These are phyloP conservation scores for Rhinichthys klamathensis DNA, from an alignment of 2,113 vertebrate species.

Conservation along the genomic window DNA sequence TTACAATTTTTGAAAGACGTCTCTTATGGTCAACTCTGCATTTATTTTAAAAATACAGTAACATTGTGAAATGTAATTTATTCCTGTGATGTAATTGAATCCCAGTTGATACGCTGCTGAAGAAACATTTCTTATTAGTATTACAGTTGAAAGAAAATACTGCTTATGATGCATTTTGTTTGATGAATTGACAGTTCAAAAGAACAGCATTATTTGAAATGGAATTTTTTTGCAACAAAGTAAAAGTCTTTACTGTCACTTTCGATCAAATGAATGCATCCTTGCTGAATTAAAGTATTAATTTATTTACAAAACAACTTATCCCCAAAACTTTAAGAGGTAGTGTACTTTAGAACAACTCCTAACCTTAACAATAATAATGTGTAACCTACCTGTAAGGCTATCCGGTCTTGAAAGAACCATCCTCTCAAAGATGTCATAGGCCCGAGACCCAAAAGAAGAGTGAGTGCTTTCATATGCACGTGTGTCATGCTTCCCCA, in stretches of 20 bases:
- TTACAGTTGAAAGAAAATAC: background rate
- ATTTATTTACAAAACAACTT: background rate
- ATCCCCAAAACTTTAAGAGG: background rate
- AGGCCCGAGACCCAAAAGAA: constrained; percentile 84
- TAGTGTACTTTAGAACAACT: background rate
- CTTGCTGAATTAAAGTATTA: background rate
- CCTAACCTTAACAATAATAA: background rate
- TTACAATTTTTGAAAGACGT: background rate
- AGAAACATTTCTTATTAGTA: background rate
- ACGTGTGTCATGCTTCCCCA: constrained; percentile 80
- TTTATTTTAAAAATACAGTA: background rate
- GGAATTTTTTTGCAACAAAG: too few relatives aligned
- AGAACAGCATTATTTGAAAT: too few relatives aligned
- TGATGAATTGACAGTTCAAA: too few relatives aligned
- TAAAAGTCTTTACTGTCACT: too few relatives aligned
- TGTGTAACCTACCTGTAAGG: constrained; percentile 85
- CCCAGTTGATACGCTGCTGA: background rate
- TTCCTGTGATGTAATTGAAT: background rate
- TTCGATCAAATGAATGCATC: too few relatives aligned
- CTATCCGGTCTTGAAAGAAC: constrained; percentile 93
- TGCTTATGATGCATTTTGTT: background rate
- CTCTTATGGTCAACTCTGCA: background rate
- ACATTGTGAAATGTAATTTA: background rate
- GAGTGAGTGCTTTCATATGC: constrained; percentile 71
- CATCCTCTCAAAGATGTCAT: constrained; percentile 93